Evolutionary conservation across 2,888 invertebrate species (phyloP).

Genomic region (Platycheirus rosarum): DNA sequence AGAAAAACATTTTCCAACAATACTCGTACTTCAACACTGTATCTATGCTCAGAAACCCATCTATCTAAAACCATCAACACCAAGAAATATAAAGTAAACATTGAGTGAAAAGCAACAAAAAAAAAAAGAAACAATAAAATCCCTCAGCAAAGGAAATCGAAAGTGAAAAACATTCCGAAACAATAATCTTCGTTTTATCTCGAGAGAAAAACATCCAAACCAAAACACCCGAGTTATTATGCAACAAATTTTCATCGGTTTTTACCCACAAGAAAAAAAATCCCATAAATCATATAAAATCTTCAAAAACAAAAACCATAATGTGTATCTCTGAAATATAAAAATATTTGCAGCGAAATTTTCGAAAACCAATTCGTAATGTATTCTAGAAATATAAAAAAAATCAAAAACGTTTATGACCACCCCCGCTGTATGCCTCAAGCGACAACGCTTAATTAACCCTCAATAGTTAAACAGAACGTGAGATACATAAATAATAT

Average conservation of each 20-base stretch:
- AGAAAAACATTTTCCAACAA: slow-evolving; percentile 6
- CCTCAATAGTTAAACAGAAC: slow-evolving; percentile 41
- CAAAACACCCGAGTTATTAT: slow-evolving; percentile 40
- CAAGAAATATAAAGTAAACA: slow-evolving; percentile 5
- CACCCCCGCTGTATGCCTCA: not conserved
- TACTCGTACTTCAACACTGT: slow-evolving; percentile 6
- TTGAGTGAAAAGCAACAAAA: slow-evolving; percentile 1
- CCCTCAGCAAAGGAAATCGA: slow-evolving; percentile 35
- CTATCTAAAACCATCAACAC: slow-evolving; percentile 33
- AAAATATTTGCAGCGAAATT: slow-evolving; percentile 20
- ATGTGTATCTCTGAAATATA: not conserved
- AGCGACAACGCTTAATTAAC: slow-evolving; percentile 56
- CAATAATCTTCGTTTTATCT: slow-evolving; percentile 38
- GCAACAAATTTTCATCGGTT: slow-evolving; percentile 33
- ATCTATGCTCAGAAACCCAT: slow-evolving; percentile 28
- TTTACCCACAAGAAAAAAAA: slow-evolving; percentile 2
- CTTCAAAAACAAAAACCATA: slow-evolving; percentile 16
- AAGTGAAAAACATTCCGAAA: slow-evolving; percentile 49
- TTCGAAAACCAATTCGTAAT: slow-evolving; percentile 24
- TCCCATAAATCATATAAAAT: slow-evolving; percentile 41
- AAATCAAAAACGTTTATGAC: not conserved
- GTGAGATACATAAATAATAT: slow-evolving; percentile 32
- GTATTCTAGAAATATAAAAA: slow-evolving; percentile 22
- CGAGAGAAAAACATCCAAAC: slow-evolving; percentile 33
- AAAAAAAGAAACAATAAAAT: slow-evolving; percentile 12